phyloP scores from a whole-genome alignment of 2,797 vertebrate species.

The Oreortyx pictus region DNA sequence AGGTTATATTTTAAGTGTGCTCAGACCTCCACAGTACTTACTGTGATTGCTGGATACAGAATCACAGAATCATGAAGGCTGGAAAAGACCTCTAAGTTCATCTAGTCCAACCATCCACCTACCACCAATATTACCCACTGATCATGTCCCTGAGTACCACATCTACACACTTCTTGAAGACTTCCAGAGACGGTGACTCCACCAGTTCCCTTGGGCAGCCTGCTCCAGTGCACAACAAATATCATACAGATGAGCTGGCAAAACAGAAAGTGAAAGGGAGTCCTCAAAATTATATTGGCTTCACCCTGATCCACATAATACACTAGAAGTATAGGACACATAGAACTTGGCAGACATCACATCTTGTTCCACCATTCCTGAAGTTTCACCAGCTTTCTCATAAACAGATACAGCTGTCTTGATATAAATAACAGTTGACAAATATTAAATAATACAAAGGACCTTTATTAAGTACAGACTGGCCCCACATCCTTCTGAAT shows the following conservation, averaged over 20 bases:
- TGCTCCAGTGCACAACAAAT: too few relatives aligned
- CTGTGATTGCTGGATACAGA: neutral
- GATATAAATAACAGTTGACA: neutral
- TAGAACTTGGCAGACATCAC: neutral
- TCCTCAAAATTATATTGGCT: neutral
- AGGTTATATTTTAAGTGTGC: neutral
- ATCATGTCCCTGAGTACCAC: too few relatives aligned
- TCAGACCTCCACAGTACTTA: neutral
- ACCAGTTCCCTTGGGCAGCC: too few relatives aligned
- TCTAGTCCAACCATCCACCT: too few relatives aligned
- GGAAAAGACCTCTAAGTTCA: too few relatives aligned
- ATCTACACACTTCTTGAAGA: too few relatives aligned
- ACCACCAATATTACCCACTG: too few relatives aligned
- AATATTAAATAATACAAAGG: neutral
- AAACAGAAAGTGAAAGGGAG: neutral
- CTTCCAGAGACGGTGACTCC: too few relatives aligned
- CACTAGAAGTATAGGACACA: neutral
- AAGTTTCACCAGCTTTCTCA: neutral
- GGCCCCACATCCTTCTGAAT: neutral
- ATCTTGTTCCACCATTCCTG: neutral
- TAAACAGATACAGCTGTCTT: neutral
- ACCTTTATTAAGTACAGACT: neutral
- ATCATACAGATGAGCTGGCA: neutral
- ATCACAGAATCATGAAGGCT: too few relatives aligned
- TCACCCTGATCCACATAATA: too few relatives aligned